Conservation (phyloP, 2,113 vertebrate genomes). For the Gyps fulvus region DNA sequence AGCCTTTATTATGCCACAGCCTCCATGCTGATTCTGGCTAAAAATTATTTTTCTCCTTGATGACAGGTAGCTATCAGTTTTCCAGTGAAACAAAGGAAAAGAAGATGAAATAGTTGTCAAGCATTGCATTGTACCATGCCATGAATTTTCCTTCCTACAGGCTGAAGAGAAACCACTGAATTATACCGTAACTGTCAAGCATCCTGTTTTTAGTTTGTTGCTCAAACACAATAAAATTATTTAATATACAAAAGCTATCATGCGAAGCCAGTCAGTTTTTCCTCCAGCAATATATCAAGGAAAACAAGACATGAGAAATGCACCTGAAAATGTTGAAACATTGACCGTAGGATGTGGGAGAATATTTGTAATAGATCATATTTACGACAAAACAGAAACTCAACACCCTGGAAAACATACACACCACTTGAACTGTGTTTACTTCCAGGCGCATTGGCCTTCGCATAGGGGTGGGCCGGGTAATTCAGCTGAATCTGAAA, state of each 20-base stretch:
- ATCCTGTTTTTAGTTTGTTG: slow-evolving; percentile 67
- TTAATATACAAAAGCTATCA: slow-evolving; percentile 67
- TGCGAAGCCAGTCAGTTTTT: slow-evolving; percentile 14
- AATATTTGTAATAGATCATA: slow-evolving; percentile 57
- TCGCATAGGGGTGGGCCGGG: slow-evolving; percentile 62
- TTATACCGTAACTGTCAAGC: slow-evolving; percentile 21
- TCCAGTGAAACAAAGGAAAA: slow-evolving; percentile 40
- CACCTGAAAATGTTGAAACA: slow-evolving; percentile 61
- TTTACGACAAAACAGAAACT: slow-evolving; percentile 72
- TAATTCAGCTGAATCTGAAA: slow-evolving; percentile 71
- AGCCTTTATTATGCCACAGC: background rate
- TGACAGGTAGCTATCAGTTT: slow-evolving; percentile 51
- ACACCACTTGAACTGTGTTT: slow-evolving; percentile 56
- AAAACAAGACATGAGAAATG: slow-evolving; percentile 62
- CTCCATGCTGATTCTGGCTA: background rate
- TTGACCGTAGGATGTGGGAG: slow-evolving; percentile 28
- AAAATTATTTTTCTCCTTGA: background rate
- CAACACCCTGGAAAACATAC: slow-evolving; percentile 62
- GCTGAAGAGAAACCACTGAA: slow-evolving; percentile 15
- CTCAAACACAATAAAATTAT: slow-evolving; percentile 68
- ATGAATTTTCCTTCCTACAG: slow-evolving; percentile 9
- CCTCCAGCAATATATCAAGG: slow-evolving; percentile 30
- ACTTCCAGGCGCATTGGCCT: slow-evolving; percentile 53
- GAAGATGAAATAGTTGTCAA: slow-evolving; percentile 28
- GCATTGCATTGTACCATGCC: background rate